Conservation (phyloP, 2,888 invertebrate species). For the Brenthis hecate region DNA sequence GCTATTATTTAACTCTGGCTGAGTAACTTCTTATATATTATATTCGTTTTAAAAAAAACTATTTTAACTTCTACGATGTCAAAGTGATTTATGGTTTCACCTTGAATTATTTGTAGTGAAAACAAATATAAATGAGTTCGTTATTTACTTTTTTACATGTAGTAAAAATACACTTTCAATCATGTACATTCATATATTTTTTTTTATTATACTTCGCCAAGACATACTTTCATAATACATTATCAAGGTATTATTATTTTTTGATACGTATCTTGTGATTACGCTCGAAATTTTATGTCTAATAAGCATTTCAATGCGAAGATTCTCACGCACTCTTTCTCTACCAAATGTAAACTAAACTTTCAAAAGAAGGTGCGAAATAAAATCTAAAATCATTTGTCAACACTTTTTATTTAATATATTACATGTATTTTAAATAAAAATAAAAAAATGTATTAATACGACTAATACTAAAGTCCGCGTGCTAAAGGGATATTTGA, state of each 20-base stretch:
- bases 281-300: conserved; percentile 9
- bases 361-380: conserved; percentile 30
- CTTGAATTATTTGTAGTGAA: background rate
- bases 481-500: too few relatives aligned
- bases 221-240: background rate
- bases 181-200: background rate
- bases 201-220: background rate
- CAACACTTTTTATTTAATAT: background rate
- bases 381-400: conserved; percentile 8
- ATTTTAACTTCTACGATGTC: conserved; percentile 25
- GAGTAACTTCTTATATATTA: conserved; percentile 21
- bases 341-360: conserved; percentile 19
- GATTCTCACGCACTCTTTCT: conserved; percentile 33
- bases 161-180: too few relatives aligned
- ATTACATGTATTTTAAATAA: too few relatives aligned
- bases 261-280: conserved; percentile 7
- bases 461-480: too few relatives aligned
- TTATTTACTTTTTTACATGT: too few relatives aligned
- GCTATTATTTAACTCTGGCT: conserved; percentile 36
- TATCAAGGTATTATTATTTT: conserved; percentile 2
- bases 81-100: conserved; percentile 24
- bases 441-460: too few relatives aligned
- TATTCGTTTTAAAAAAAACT: conserved; percentile 19
- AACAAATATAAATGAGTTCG: too few relatives aligned
- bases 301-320: conserved; percentile 23